Evolutionary conservation across 2,888 invertebrate species (phyloP).

Genomic region (Scaptodrosophila latifasciaeformis): DNA sequence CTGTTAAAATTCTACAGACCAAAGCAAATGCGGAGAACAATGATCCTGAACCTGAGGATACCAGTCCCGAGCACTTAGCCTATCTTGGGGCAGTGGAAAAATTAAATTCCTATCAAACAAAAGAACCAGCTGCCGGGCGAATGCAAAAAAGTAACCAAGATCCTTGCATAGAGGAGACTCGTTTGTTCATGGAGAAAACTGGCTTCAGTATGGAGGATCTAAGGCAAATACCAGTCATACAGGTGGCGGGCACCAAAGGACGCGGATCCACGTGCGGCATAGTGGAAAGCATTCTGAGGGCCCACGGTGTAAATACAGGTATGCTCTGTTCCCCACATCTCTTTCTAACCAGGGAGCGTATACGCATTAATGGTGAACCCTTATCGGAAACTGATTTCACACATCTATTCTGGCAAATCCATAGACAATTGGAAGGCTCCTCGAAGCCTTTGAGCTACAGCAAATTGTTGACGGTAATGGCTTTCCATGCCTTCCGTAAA

Average conservation of each 20-base stretch:
- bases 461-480: constrained; percentile 52
- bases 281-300: constrained; percentile 42
- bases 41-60: not conserved
- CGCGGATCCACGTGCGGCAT: constrained; percentile 49
- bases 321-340: constrained; percentile 47
- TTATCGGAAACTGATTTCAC: constrained; percentile 40
- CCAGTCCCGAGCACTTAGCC: constrained; percentile 39
- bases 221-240: constrained; percentile 44
- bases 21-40: not conserved
- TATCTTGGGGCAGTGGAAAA: constrained; percentile 35
- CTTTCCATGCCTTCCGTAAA: constrained; percentile 45
- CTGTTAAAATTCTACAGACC: not conserved
- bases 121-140: constrained; percentile 34
- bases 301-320: constrained; percentile 45
- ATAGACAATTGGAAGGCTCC: not conserved
- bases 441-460: constrained; percentile 21
- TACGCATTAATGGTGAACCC: constrained; percentile 45
- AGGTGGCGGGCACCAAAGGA: constrained; percentile 50
- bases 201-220: constrained; percentile 30
- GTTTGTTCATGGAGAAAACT: constrained; percentile 35
- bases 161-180: constrained; percentile 41
- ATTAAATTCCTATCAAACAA: constrained; percentile 34
- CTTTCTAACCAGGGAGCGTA: constrained; percentile 47
- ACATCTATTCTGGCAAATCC: constrained; percentile 32
- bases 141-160: constrained; percentile 15